Percentiles rank a stretch among this genome's conserved stretches.
Conservation (phyloP, 2,888 invertebrate species). For the Tinea semifulvella region DNA sequence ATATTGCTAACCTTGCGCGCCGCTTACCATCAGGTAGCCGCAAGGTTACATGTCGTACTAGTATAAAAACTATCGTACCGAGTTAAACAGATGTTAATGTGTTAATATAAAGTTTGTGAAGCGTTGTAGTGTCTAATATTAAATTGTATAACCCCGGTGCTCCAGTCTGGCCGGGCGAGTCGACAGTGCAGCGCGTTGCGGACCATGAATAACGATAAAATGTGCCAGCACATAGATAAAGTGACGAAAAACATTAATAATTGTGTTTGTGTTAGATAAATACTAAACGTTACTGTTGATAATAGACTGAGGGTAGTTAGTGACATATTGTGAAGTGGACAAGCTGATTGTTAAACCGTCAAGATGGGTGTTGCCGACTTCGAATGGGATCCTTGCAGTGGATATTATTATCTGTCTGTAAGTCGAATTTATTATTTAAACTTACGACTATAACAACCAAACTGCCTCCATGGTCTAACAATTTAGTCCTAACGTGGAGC, state of each 20-base stretch:
- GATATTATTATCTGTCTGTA: constrained; percentile 46
- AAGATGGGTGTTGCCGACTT: constrained; percentile 61
- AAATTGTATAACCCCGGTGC: constrained; percentile 59
- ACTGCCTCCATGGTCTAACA: too few species aligned
- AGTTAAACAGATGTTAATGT: too few species aligned
- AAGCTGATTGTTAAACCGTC: constrained; percentile 19
- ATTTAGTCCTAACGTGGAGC: too few species aligned
- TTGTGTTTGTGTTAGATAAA: constrained; percentile 6
- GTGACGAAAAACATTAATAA: neutral
- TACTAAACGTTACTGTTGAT: neutral
- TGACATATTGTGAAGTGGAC: neutral
- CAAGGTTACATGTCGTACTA: too few species aligned
- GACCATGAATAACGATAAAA: too few species aligned
- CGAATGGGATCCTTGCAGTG: constrained; percentile 59
- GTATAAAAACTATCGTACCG: too few species aligned
- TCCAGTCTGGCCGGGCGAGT: constrained; percentile 56
- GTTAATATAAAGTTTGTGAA: constrained; percentile 54
- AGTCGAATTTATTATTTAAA: constrained; percentile 32
- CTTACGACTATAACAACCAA: too few species aligned
- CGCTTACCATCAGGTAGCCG: too few species aligned
- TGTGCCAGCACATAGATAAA: neutral
- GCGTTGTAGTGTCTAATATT: constrained; percentile 51
- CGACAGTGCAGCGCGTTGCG: too few species aligned
- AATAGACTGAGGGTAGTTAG: constrained; percentile 1
- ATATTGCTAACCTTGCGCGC: too few species aligned